Base-by-base conservation (phyloP, 2,888 invertebrate genomes). In the Chrysolina americana region DNA sequence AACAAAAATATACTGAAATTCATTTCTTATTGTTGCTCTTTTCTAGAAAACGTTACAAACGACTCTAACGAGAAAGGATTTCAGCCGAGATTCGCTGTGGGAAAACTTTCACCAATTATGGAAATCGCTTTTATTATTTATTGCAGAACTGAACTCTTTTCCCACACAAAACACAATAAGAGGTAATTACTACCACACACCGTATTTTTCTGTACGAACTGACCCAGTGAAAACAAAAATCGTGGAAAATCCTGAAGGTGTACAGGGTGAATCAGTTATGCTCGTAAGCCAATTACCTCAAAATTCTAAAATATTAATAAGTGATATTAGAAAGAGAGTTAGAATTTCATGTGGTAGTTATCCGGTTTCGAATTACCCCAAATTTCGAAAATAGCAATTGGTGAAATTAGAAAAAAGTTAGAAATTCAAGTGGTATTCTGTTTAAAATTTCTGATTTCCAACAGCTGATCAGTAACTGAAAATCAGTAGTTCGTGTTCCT, bases 41-140 rank as follows among this genome's bases (percentile, higher is more conserved):
- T 44, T 44, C 5, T 3, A 19, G 23, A 21, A 21, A 53, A 53
- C 19, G 21, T 53, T 21, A 53, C 19, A 21, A 53, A 21, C 10
- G 21, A 13, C 53, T 53, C 19, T 6, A 15, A 21, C 53, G 19
- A 13, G 4, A 23, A 21, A 21, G 9, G 11, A 59, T 59, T 59
- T 59, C 59, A 59, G 53, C 5, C 11, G 36, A 59, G 36, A 59
- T n/a, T 59, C n/a, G 6, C 36, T 59, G n/a, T 59, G 59, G 59
- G 59, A 59, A 56, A 59, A 59, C 59, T 59, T 59, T 59, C 59
- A 36, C 59, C 59, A 28, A 59, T 59, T 59, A 59, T 36, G 36
- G 59, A 59, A 59, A 59, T 59, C 28, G 21, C 53, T 53, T 59
- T 36, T 36, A 59, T 59, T 36, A 19, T 56, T 13, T 28, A n/a